phyloP scores from a whole-genome alignment of 2,888 invertebrate genomes.

The Arctia plantaginis region DNA sequence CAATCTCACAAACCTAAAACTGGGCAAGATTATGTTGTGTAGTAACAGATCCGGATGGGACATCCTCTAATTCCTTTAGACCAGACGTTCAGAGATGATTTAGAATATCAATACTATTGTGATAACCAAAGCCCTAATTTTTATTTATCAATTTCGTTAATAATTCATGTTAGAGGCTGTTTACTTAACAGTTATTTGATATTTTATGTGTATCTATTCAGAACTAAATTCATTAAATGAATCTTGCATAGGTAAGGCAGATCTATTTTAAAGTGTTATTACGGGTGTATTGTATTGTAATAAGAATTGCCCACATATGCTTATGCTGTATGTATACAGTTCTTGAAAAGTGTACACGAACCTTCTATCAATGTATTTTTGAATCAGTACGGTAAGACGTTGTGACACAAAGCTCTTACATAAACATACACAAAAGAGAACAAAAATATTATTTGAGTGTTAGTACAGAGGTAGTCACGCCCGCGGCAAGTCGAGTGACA shows the following conservation, averaged over 20 bases:
- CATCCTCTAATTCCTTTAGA: no score
- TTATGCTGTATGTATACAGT: not conserved
- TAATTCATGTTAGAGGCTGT: no score
- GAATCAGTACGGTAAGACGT: slow-evolving; percentile 25
- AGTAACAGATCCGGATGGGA: no score
- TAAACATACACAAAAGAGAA: slow-evolving; percentile 49
- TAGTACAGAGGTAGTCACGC: slow-evolving; percentile 49
- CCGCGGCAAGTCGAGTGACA: slow-evolving; percentile 55
- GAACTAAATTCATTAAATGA: not conserved
- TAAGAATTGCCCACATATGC: no score
- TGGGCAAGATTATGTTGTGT: no score
- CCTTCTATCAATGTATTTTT: slow-evolving; percentile 14
- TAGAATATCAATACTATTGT: no score
- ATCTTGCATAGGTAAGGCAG: not conserved
- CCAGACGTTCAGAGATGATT: no score
- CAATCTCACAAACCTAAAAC: no score
- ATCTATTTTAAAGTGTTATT: not conserved
- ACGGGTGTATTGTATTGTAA: not conserved
- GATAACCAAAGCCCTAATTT: no score
- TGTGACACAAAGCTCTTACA: slow-evolving; percentile 52
- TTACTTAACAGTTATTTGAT: no score
- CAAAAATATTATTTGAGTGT: slow-evolving; percentile 35
- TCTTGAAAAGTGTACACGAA: not conserved
- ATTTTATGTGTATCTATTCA: not conserved
- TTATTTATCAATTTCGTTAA: no score